Percentiles rank a stretch among this genome's conserved stretches.
Conservation (phyloP, 2,888 invertebrate genomes). For the Coenonympha arcania region DNA sequence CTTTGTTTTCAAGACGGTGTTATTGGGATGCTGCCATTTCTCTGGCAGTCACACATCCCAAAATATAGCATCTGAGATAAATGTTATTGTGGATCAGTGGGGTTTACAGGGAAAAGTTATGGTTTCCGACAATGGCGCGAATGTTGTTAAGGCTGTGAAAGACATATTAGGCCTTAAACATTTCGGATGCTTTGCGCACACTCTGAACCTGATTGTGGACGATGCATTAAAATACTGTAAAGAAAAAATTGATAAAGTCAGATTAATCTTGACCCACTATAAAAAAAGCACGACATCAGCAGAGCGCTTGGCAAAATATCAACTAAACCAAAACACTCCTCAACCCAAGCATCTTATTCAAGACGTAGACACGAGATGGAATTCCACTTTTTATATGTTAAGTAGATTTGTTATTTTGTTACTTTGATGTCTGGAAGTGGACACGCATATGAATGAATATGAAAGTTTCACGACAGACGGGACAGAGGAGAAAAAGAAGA, state of each 20-base stretch:
- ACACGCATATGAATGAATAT: too few species aligned
- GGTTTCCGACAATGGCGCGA: slow-evolving; percentile 34
- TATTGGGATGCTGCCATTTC: slow-evolving; percentile 31
- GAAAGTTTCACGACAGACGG: too few species aligned
- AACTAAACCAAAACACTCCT: not conserved
- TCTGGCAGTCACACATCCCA: slow-evolving; percentile 25
- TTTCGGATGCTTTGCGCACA: too few species aligned
- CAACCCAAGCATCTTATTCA: not conserved
- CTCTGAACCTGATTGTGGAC: too few species aligned
- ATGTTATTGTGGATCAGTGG: too few species aligned
- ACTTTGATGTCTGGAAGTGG: too few species aligned
- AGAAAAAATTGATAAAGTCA: not conserved
- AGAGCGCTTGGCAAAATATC: not conserved
- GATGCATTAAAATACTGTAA: not conserved
- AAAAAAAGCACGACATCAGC: not conserved
- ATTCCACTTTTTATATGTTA: not conserved
- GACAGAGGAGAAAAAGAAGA: too few species aligned
- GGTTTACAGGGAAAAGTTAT: too few species aligned
- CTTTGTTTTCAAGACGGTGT: slow-evolving; percentile 27
- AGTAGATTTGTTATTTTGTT: too few species aligned
- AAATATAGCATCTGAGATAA: slow-evolving; percentile 30
- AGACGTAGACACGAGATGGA: not conserved
- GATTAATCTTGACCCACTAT: not conserved
- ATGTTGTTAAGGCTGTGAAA: slow-evolving; percentile 30
- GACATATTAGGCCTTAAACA: not conserved